phyloP scores from a whole-genome alignment of 2,113 vertebrate genomes.

The human region GRCh38 chr22:36395001-36395500 shows the following conservation, averaged over 20 bases:
- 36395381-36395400: background rate
- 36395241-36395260: slow-evolving; percentile 30
- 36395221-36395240: background rate
- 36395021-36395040: background rate
- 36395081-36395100: background rate
- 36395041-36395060: background rate
- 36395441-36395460: background rate
- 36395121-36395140: background rate
- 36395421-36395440: background rate
- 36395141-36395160: background rate
- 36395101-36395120: background rate
- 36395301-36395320: background rate
- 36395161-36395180: background rate
- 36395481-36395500: background rate
- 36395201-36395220: background rate
- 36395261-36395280: background rate
- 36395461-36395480: background rate
- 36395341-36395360: background rate
- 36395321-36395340: background rate
- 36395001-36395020: slow-evolving; percentile 15
- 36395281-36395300: background rate
- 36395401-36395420: background rate
- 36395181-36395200: background rate
- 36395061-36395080: background rate
- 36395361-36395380: background rate